These are phyloP conservation scores for Poeciliopsis gracilis DNA, from an alignment of 2,797 vertebrate genomes.

Conservation along the genomic window DNA sequence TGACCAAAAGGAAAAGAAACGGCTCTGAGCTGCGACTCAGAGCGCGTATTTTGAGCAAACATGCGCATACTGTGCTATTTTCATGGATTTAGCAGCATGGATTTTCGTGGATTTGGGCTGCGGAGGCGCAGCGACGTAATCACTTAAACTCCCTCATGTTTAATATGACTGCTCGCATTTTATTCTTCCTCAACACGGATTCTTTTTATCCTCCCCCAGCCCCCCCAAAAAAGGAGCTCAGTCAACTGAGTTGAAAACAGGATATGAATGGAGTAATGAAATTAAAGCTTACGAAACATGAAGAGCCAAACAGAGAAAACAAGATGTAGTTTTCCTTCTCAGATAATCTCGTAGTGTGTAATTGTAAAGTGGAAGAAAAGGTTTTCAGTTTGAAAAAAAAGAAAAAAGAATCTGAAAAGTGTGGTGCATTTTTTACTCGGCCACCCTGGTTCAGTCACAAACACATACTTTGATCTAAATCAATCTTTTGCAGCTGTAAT, in stretches of 20 bases:
- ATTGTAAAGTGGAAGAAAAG: background rate
- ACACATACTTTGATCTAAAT: background rate
- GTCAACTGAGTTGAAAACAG: conserved; percentile 40
- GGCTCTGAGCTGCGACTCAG: conserved; percentile 33
- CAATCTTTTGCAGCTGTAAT: background rate
- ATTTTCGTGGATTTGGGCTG: conserved; percentile 72
- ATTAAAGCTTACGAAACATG: conserved; percentile 16
- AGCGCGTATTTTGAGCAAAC: conserved; percentile 43
- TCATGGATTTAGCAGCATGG: conserved; percentile 65
- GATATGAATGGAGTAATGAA: conserved; percentile 41
- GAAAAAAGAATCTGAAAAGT: background rate
- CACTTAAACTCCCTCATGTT: conserved; percentile 70
- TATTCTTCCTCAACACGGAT: conserved; percentile 56
- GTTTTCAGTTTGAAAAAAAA: background rate
- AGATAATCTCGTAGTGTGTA: background rate
- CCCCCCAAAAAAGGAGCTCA: conserved; percentile 33
- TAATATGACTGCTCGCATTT: conserved; percentile 65
- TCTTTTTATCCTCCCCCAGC: conserved; percentile 39
- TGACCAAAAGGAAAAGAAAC: conserved; percentile 38
- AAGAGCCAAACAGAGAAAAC: conserved; percentile 19
- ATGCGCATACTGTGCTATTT: conserved; percentile 60
- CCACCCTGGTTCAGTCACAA: background rate
- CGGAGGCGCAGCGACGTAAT: conserved; percentile 61
- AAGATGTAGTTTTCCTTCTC: conserved; percentile 5
- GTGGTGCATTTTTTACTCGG: background rate